A percentile compares a stretch with the other conserved stretches of the same genome.
Conservation (phyloP, 2,888 invertebrate species). For the Monoplex corrugatus region DNA sequence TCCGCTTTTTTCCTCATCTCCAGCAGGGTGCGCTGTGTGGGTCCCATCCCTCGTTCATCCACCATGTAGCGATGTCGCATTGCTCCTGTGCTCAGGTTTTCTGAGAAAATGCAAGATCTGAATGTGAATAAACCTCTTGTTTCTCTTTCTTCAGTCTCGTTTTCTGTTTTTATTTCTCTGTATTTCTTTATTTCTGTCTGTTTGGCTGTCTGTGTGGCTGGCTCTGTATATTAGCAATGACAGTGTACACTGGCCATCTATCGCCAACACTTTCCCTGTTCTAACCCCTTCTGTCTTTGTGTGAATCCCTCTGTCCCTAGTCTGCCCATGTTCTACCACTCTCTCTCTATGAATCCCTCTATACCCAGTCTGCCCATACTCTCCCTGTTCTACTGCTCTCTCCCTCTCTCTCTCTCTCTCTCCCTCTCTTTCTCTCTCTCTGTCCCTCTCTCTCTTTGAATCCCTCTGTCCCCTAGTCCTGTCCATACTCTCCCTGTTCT, state of each 20-base stretch:
- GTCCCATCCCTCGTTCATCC: conserved; percentile 61
- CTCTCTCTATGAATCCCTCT: not conserved
- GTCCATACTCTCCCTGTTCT: not conserved
- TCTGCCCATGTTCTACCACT: not conserved
- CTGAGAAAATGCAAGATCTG: too few relatives aligned
- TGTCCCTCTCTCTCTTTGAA: not conserved
- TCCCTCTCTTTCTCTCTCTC: not conserved
- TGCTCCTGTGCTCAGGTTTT: not conserved
- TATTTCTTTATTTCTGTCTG: too few relatives aligned
- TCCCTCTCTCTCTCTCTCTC: not conserved
- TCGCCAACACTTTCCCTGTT: too few relatives aligned
- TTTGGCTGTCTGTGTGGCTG: too few relatives aligned
- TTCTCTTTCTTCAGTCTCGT: not conserved
- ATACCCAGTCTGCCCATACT: not conserved
- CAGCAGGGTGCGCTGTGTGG: conserved; percentile 77
- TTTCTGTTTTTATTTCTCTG: not conserved
- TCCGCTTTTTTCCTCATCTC: conserved; percentile 66
- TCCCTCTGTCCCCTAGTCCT: not conserved
- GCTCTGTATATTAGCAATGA: too few relatives aligned
- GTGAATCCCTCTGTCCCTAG: not conserved
- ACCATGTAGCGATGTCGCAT: not conserved
- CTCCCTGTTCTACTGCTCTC: not conserved
- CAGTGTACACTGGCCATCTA: too few relatives aligned
- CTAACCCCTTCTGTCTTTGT: not conserved
- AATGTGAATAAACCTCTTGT: too few relatives aligned